phyloP scores from a whole-genome alignment of 2,888 invertebrate genomes.

The Fragum fragum region DNA sequence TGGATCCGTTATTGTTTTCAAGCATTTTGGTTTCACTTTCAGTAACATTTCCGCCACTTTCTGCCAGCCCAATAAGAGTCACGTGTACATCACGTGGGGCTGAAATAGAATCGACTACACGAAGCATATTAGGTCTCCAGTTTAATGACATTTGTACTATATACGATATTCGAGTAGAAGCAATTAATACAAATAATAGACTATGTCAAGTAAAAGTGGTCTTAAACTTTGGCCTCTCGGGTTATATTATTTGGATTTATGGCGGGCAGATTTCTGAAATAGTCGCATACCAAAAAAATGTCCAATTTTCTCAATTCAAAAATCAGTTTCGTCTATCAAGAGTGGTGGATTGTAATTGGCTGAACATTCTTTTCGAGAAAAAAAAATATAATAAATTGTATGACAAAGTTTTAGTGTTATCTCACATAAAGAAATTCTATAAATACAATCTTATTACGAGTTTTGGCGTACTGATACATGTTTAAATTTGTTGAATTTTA shows the following conservation, averaged over 20 bases:
- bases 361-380: too few species aligned
- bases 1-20: constrained; percentile 53
- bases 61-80: constrained; percentile 40
- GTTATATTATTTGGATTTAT: constrained; percentile 1
- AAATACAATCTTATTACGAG: too few species aligned
- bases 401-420: too few species aligned
- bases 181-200: constrained; percentile 33
- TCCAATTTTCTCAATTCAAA: too few species aligned
- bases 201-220: constrained; percentile 23
- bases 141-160: constrained; percentile 23
- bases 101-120: constrained; percentile 19
- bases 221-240: constrained; percentile 24
- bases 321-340: too few species aligned
- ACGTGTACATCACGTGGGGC: constrained; percentile 35
- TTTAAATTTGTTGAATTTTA: too few species aligned
- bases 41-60: constrained; percentile 49
- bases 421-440: too few species aligned
- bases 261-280: too few species aligned
- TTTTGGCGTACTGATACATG: too few species aligned
- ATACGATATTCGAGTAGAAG: constrained; percentile 27
- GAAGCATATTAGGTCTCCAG: background rate
- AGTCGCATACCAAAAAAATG: too few species aligned
- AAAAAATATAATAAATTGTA: too few species aligned
- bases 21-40: constrained; percentile 49
- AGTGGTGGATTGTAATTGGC: too few species aligned